Percentiles rank a stretch among this genome's conserved stretches.
Evolutionary conservation across 2,797 vertebrate species (phyloP).

Genomic region (Enteromius treurensis): DNA sequence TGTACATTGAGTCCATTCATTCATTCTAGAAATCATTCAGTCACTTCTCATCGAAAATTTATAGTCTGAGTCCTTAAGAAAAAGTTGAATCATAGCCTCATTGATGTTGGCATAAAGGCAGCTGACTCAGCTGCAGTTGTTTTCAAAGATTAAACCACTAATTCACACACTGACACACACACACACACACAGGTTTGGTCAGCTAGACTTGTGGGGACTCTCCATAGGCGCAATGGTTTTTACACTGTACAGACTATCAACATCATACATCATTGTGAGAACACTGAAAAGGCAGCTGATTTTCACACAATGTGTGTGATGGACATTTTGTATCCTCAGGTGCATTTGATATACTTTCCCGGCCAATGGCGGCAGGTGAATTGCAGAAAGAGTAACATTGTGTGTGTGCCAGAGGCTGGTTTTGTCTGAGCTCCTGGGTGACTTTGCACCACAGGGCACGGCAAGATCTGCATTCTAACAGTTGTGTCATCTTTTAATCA

Average conservation of each 20-base stretch:
- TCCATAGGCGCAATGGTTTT: too few species aligned
- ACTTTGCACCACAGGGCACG: conserved; percentile 24
- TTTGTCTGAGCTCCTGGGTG: conserved; percentile 20
- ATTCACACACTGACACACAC: neutral
- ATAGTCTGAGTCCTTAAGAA: conserved; percentile 33
- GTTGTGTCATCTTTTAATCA: neutral
- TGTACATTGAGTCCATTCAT: conserved; percentile 31
- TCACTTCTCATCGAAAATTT: conserved; percentile 39
- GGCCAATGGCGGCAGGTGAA: conserved; percentile 16
- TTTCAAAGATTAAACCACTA: conserved; percentile 23
- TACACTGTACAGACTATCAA: too few species aligned
- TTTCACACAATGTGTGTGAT: neutral
- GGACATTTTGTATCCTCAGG: neutral
- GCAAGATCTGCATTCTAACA: conserved; percentile 8
- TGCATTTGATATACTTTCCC: conserved; percentile 21
- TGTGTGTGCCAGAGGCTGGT: conserved; percentile 1
- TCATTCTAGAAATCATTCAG: conserved; percentile 40
- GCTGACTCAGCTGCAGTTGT: conserved; percentile 38
- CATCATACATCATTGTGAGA: neutral
- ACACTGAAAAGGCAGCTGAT: neutral
- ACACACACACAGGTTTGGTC: neutral
- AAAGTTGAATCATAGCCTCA: conserved; percentile 41
- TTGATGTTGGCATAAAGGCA: conserved; percentile 29
- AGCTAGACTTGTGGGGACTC: too few species aligned
- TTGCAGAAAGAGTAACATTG: neutral